phyloP scores from a whole-genome alignment of 2,888 invertebrate genomes.

The Unio pictorum region DNA sequence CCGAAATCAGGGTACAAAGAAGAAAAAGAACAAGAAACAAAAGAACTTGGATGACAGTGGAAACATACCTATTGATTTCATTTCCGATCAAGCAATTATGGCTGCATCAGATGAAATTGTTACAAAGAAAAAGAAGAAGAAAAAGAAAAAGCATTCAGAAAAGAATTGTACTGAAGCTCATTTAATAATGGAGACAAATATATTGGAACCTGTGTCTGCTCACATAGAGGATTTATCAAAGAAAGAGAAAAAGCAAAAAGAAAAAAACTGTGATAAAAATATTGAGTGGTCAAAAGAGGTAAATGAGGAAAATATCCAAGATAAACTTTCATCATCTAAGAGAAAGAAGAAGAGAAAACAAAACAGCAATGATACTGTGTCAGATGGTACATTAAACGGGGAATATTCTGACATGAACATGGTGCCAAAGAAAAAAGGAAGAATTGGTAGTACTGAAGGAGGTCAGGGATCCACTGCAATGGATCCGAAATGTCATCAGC shows the following conservation, averaged over 20 bases:
- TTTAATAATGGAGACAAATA: constrained; percentile 1
- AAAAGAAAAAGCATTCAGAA: constrained; percentile 6
- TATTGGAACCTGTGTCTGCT: constrained; percentile 2
- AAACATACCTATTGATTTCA: not conserved
- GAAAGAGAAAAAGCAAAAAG: constrained; percentile 21
- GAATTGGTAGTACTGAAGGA: not conserved
- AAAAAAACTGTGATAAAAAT: constrained; percentile 15
- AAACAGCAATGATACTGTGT: not conserved
- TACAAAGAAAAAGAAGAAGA: constrained; percentile 9
- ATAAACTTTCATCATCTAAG: not conserved
- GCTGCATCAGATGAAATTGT: not conserved
- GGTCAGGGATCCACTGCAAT: not conserved
- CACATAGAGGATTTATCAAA: constrained; percentile 5
- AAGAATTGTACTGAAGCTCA: not conserved
- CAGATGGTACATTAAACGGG: not conserved
- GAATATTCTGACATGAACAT: not conserved
- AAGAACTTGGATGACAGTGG: constrained; percentile 3
- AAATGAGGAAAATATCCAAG: not conserved
- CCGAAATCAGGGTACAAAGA: constrained; percentile 6
- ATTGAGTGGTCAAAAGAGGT: constrained; percentile 9
- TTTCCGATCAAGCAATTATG: too few species aligned
- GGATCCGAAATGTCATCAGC: constrained; percentile 1
- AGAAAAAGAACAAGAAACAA: constrained; percentile 12
- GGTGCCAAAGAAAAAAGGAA: constrained; percentile 1
- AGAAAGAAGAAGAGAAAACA: constrained; percentile 3